These are phyloP conservation scores for Lagopus muta DNA, from an alignment of 2,113 vertebrate genomes.

Conservation along the genomic window DNA sequence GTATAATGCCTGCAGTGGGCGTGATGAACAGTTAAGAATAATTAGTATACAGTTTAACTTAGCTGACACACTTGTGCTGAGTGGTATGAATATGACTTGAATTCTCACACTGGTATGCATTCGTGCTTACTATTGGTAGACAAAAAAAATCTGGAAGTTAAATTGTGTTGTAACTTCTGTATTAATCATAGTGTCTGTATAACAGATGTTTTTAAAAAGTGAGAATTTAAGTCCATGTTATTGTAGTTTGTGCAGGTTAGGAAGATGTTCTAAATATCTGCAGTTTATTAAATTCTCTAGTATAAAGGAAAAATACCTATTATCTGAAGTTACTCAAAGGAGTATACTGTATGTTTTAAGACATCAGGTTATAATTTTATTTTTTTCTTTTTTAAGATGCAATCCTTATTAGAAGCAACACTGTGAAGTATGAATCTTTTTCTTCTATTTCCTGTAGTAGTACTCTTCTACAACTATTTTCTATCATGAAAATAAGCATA, in stretches of 20 bases:
- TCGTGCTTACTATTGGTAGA: neutral
- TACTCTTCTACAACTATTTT: neutral
- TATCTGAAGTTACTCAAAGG: neutral
- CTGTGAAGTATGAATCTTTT: conserved; percentile 22
- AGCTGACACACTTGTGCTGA: neutral
- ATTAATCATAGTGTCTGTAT: neutral
- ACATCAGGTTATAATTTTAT: neutral
- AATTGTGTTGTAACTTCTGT: neutral
- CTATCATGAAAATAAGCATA: conserved; percentile 21
- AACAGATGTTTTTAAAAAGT: neutral
- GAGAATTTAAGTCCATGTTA: neutral
- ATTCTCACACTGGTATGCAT: neutral
- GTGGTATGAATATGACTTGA: neutral
- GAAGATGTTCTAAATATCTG: neutral
- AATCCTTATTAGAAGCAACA: neutral
- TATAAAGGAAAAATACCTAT: neutral
- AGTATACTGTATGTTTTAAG: neutral
- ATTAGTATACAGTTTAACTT: neutral
- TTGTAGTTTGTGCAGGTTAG: neutral
- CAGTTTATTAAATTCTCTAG: neutral
- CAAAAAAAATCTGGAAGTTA: neutral
- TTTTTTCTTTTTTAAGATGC: neutral
- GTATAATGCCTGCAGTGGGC: neutral
- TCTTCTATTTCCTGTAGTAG: neutral
- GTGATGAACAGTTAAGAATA: neutral